Conservation (phyloP, 1,140 invertebrate species). For the Eulimnadia texana region DNA sequence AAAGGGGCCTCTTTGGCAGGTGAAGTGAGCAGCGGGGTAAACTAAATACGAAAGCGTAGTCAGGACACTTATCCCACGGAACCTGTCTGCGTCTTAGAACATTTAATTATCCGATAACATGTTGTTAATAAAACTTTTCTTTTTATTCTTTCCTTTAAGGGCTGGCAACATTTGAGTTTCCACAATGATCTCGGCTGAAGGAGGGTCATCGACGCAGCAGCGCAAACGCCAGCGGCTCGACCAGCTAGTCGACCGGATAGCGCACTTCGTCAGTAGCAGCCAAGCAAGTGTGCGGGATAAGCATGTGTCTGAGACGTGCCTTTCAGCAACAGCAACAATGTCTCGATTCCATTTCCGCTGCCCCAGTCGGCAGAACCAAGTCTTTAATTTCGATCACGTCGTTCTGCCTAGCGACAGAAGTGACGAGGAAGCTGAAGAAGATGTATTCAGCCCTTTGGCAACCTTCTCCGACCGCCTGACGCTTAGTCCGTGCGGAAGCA, state of each 20-base stretch:
- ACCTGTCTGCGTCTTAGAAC: too few species aligned
- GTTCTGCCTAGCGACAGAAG: slow-evolving; percentile 22
- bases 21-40: background rate
- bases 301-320: too few species aligned
- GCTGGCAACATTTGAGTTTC: too few species aligned
- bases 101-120: too few species aligned
- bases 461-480: slow-evolving; percentile 36
- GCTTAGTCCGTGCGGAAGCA: slow-evolving; percentile 30
- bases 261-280: slow-evolving; percentile 12
- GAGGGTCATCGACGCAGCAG: slow-evolving; percentile 14
- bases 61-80: too few species aligned
- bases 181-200: background rate
- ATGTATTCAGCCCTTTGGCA: slow-evolving; percentile 38
- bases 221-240: slow-evolving; percentile 17
- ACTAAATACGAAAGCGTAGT: background rate
- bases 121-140: too few species aligned
- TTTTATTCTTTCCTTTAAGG: too few species aligned
- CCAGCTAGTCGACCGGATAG: slow-evolving; percentile 15
- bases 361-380: slow-evolving; percentile 25
- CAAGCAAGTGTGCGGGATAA: slow-evolving; percentile 1
- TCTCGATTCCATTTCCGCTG: slow-evolving; percentile 18
- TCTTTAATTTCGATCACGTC: slow-evolving; percentile 37
- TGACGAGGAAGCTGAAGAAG: slow-evolving; percentile 27
- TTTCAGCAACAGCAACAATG: slow-evolving; percentile 11
- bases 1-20: background rate